Evolutionary conservation across 2,113 vertebrate genomes (phyloP), one percentile per base, ranked within the genome.

Genomic region (Tauraco erythrolophus): DNA sequence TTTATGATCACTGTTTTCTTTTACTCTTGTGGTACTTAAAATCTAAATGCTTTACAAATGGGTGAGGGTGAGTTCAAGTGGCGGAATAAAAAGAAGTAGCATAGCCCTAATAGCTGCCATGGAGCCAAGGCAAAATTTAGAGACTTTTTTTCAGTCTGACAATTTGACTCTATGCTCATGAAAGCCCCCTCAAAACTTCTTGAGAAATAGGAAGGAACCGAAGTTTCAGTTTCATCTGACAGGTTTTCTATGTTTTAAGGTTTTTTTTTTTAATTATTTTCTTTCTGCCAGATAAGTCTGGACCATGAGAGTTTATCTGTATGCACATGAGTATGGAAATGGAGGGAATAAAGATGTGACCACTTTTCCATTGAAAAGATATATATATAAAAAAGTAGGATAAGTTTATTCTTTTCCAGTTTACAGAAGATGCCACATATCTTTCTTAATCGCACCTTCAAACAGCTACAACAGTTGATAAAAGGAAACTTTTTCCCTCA

Each of bases 401-500:
- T n/a, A 76, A 19, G 2, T 61, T 53, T 39, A 56, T 43, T 60
- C 4, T 65, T 87, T 72, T 23, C 11, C 45, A 33, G 13, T 69
- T 84, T 51, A 25, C 33, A 81, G n/a, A 81, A 72, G 19, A 69
- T 56, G 4, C 0, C 6, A 60, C 4, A 5, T 39, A 4, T 77
- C 57, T 72, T 23, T 41, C 24, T 51, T 81, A 64, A 31, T 72
- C 25, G 37, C 4, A 11, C n/a, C 39, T 81, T 68, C 12, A 60
- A 69, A 60, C 6, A 78, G 19, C 12, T 17, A 33, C 33, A 90
- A 69, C 4, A 88, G 9, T 6, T 5, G 84, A 19, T 17, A 54
- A 56, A 81, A 84, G 12, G 9, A 54, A 89, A 71, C 8, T 3
- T 68, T 72, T 3, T 1, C 2, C 5, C 3, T 0, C 6, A 21